These are phyloP conservation scores for Botia almorhae DNA, from an alignment of 2,797 vertebrate species.

Conservation along the genomic window DNA sequence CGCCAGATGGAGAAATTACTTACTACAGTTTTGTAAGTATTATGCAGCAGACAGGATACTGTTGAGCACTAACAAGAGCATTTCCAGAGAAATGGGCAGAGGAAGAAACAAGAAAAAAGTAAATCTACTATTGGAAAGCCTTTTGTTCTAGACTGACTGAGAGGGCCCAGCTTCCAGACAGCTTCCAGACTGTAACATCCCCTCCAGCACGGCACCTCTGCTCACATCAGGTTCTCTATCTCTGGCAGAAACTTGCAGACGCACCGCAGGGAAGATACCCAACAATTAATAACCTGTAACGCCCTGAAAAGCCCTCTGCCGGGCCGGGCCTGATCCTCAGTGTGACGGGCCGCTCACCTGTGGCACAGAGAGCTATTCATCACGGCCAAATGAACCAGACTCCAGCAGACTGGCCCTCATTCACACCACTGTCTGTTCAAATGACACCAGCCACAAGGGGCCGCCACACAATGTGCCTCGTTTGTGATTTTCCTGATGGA, in stretches of 20 bases:
- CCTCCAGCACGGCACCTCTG: constrained; percentile 36
- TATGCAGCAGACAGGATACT: too few species aligned
- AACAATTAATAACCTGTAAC: constrained; percentile 52
- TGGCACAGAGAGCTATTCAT: constrained; percentile 51
- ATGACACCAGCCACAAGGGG: constrained; percentile 47
- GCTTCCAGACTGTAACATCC: constrained; percentile 10
- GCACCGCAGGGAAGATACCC: constrained; percentile 25
- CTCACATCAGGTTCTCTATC: constrained; percentile 38
- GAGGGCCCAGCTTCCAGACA: constrained; percentile 9
- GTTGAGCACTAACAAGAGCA: constrained; percentile 36
- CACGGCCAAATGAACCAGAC: constrained; percentile 45
- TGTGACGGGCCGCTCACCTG: constrained; percentile 31
- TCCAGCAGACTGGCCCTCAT: constrained; percentile 41
- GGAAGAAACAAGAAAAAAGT: constrained; percentile 21
- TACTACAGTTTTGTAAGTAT: not conserved
- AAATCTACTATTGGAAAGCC: constrained; percentile 32
- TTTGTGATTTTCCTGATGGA: constrained; percentile 29
- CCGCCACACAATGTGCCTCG: constrained; percentile 43
- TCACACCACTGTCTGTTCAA: constrained; percentile 42
- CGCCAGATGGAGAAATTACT: not conserved
- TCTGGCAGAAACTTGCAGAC: constrained; percentile 12
- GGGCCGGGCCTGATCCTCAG: constrained; percentile 29
- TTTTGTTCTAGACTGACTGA: constrained; percentile 42
- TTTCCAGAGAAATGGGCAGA: constrained; percentile 18
- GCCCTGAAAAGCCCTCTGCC: constrained; percentile 31